These are phyloP conservation scores for Macrosteles quadrilineatus DNA, from an alignment of 1,140 invertebrate genomes.

Conservation along the genomic window DNA sequence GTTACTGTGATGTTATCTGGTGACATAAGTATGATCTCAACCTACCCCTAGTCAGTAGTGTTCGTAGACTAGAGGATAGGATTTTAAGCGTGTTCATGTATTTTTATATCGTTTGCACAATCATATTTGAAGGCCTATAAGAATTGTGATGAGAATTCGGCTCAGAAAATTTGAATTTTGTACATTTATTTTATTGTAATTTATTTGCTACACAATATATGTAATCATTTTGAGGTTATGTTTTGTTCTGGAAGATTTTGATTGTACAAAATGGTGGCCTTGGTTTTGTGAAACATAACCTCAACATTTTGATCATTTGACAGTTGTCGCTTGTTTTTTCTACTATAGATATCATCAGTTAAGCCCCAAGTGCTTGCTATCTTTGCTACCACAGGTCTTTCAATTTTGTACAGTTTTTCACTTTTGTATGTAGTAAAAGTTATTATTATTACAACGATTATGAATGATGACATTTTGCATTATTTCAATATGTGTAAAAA, in stretches of 20 bases:
- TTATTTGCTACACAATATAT: not conserved
- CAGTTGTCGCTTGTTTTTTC: conserved; percentile 11
- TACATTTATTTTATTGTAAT: conserved; percentile 9
- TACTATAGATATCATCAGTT: conserved; percentile 15
- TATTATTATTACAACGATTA: conserved; percentile 32
- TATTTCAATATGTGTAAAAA: conserved; percentile 31
- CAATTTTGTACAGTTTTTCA: conserved; percentile 32
- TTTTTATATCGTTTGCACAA: conserved; percentile 18
- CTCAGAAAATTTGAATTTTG: conserved; percentile 14
- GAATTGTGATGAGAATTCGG: conserved; percentile 6
- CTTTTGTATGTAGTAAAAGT: conserved; percentile 35
- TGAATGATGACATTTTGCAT: conserved; percentile 13
- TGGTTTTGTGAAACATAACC: conserved; percentile 3
- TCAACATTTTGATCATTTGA: conserved; percentile 7
- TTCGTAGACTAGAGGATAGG: conserved; percentile 21
- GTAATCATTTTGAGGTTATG: conserved; percentile 4
- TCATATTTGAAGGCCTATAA: conserved; percentile 25
- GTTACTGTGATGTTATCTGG: not conserved
- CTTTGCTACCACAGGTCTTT: conserved; percentile 30
- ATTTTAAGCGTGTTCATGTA: conserved; percentile 11
- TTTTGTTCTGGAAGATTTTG: not conserved
- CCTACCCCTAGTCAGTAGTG: conserved; percentile 19
- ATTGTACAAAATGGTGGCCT: conserved; percentile 24
- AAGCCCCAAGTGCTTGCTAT: conserved; percentile 22
- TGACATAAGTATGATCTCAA: conserved; percentile 21